Base-by-base conservation (phyloP, 2,888 invertebrate genomes). In the Helobdella robusta region DNA sequence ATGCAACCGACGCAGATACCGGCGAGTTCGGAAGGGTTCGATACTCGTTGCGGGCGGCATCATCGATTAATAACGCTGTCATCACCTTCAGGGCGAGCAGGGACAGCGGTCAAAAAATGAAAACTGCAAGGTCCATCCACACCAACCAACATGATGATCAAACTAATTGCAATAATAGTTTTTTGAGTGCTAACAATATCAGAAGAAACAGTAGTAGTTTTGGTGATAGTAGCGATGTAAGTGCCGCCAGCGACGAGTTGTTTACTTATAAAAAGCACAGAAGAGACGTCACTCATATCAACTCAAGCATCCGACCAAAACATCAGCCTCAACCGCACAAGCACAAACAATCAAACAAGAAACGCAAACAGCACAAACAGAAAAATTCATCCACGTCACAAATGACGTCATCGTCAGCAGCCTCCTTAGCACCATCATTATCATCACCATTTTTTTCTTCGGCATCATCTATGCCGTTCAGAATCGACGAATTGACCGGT, bases 401-500 rank as follows among this genome's bases (percentile, higher is more conserved):
- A n/a, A n/a, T n/a, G n/a, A n/a, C n/a, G n/a, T n/a, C n/a, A n/a
- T n/a, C n/a, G n/a, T n/a, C n/a, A n/a, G n/a, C n/a, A n/a, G n/a
- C n/a, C n/a, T n/a, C n/a, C n/a, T n/a, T n/a, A n/a, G n/a, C n/a
- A n/a, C n/a, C n/a, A n/a, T n/a, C n/a, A n/a, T n/a, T n/a, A n/a
- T n/a, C n/a, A n/a, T n/a, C n/a, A n/a, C n/a, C n/a, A n/a, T n/a
- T n/a, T n/a, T n/a, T n/a, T n/a, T n/a, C n/a, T n/a, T n/a, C n/a
- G n/a, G n/a, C n/a, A n/a, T n/a, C n/a, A n/a, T n/a, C n/a, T n/a
- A 56, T 50, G 48, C 62, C 62, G 23, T 68, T 68, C 50, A 28
- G 8, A 15, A 48, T 68, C 25, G 59, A 68, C 23, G 64, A 67
- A 52, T 56, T 35, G 1, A 67, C 67, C 18, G 68, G 68, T 2